A percentile compares a stretch with the other conserved stretches of the same genome.
These are phyloP conservation scores for Pachydiplax longipennis DNA, from an alignment of 2,888 invertebrate genomes.

Conservation along the genomic window DNA sequence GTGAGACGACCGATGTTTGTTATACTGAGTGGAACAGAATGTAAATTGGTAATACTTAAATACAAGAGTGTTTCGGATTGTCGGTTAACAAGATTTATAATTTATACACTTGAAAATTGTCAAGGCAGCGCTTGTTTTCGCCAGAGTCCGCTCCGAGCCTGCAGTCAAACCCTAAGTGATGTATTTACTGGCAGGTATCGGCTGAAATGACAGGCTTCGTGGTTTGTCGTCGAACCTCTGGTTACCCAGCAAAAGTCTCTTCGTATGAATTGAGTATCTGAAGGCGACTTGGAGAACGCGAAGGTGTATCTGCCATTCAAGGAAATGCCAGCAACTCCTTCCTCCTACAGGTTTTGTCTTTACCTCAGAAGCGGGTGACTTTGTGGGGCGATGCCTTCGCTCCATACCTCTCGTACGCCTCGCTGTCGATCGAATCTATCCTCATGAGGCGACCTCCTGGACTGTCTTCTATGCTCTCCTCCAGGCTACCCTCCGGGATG, in stretches of 20 bases:
- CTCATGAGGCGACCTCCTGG: constrained; percentile 21
- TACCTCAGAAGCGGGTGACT: constrained; percentile 54
- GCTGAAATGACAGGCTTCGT: background rate
- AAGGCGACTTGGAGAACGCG: background rate
- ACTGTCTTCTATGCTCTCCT: constrained; percentile 23
- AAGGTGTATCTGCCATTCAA: background rate
- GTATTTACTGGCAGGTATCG: background rate
- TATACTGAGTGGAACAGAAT: no score
- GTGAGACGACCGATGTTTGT: no score
- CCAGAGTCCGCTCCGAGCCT: background rate
- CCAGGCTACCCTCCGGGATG: constrained; percentile 18
- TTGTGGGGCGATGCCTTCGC: constrained; percentile 54
- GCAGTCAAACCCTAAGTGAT: background rate
- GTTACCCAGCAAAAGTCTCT: background rate
- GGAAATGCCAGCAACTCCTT: background rate
- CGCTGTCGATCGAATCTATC: constrained; percentile 32
- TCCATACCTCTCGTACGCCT: constrained; percentile 54
- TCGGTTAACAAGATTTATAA: no score
- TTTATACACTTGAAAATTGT: no score
- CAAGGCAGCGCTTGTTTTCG: background rate
- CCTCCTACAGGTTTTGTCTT: background rate
- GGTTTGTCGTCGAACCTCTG: background rate
- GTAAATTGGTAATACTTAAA: no score
- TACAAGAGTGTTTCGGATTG: no score
- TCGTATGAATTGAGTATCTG: background rate